Conservation (phyloP, 2,797 vertebrate species). For the Australoheros facetus region DNA sequence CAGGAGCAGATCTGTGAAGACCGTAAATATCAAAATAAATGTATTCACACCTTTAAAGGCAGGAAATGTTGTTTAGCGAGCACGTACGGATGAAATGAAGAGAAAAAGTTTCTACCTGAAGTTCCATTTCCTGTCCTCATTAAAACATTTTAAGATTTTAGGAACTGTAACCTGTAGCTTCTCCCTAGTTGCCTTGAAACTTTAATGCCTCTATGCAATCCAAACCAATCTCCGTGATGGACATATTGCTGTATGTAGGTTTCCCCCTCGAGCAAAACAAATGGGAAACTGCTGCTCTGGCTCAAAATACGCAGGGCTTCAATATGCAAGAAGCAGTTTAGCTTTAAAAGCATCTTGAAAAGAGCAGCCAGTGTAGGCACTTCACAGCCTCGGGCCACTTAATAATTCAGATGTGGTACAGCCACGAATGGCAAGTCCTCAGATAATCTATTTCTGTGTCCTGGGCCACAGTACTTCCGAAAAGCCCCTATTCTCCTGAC, state of each 20-base stretch:
- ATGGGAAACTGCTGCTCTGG: slow-evolving; percentile 26
- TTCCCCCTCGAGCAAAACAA: slow-evolving; percentile 25
- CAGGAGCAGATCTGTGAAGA: background rate
- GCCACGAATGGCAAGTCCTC: slow-evolving; percentile 47
- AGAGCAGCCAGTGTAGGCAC: slow-evolving; percentile 41
- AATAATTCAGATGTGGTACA: slow-evolving; percentile 71
- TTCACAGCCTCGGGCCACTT: slow-evolving; percentile 54
- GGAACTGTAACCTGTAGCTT: background rate
- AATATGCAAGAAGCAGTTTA: slow-evolving; percentile 36
- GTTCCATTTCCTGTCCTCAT: background rate
- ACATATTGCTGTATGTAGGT: background rate
- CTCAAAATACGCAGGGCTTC: slow-evolving; percentile 9
- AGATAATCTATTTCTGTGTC: slow-evolving; percentile 61
- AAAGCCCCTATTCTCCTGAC: slow-evolving; percentile 37
- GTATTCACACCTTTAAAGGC: background rate
- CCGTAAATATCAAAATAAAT: background rate
- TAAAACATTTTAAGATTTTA: background rate
- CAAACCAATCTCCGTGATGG: background rate
- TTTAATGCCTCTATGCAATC: background rate
- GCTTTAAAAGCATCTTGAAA: slow-evolving; percentile 60
- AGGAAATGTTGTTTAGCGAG: background rate
- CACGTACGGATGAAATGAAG: background rate
- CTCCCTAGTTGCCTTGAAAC: background rate
- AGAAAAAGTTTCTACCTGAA: background rate
- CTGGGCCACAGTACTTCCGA: slow-evolving; percentile 18